A percentile compares a stretch with the other conserved stretches of the same genome.
phyloP scores from a whole-genome alignment of 2,797 vertebrate genomes.

The Phalanger gymnotis region DNA sequence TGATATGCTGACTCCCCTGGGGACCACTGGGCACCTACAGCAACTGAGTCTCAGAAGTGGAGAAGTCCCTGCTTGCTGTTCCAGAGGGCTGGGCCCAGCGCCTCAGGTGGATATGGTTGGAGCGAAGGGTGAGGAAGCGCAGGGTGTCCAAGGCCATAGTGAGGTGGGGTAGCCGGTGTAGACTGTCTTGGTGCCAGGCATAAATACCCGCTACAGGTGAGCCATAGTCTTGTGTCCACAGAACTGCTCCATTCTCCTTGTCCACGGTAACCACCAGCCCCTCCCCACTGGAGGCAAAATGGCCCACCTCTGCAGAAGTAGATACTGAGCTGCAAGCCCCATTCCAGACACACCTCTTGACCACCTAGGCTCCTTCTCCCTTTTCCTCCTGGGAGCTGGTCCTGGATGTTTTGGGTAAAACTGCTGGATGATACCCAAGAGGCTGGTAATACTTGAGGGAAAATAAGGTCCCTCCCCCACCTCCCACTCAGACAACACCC shows the following conservation, averaged over 20 bases:
- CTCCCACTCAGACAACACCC: neutral
- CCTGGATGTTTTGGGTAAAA: fast-evolving
- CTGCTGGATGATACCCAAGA: neutral
- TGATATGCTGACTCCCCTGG: neutral
- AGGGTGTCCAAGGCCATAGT: slow-evolving; percentile 95
- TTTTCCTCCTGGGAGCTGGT: neutral
- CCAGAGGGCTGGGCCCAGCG: slow-evolving; percentile 89
- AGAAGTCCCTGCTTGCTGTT: slow-evolving; percentile 85
- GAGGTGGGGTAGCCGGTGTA: slow-evolving; percentile 92
- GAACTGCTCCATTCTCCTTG: slow-evolving; percentile 90
- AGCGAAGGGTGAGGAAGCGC: slow-evolving; percentile 94
- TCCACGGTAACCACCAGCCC: slow-evolving; percentile 95
- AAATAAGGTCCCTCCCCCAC: neutral
- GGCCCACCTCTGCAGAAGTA: slow-evolving; percentile 90
- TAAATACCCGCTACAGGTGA: slow-evolving; percentile 94
- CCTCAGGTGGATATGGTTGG: slow-evolving; percentile 87
- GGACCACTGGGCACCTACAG: slow-evolving; percentile 85
- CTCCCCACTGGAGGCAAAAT: slow-evolving; percentile 93
- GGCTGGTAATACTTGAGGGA: neutral
- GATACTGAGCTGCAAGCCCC: neutral
- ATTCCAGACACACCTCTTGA: neutral
- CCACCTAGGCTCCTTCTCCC: neutral
- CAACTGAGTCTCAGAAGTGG: slow-evolving; percentile 90
- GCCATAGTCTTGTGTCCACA: slow-evolving; percentile 96
- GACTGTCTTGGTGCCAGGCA: slow-evolving; percentile 93